Conservation (phyloP, 92 coral and sea anemone genomes). For the Nematostella vectensis region DNA sequence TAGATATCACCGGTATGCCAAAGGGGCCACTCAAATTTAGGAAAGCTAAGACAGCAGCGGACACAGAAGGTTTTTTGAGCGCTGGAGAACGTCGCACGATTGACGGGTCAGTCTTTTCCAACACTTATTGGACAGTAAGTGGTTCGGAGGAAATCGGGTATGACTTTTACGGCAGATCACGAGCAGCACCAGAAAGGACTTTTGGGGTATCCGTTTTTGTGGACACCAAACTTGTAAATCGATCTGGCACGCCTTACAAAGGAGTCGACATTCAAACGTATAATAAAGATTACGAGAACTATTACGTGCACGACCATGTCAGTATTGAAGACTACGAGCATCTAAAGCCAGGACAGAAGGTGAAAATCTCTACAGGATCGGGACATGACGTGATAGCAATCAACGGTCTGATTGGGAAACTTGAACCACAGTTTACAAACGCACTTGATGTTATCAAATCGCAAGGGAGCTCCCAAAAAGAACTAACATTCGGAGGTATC, state of each 20-base stretch:
- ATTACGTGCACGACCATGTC: slow-evolving; percentile 14
- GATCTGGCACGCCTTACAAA: slow-evolving; percentile 15
- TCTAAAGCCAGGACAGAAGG: slow-evolving; percentile 13
- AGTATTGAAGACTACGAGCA: slow-evolving; percentile 15
- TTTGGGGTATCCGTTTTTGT: slow-evolving; percentile 17
- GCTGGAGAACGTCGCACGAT: slow-evolving; percentile 22
- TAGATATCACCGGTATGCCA: slow-evolving; percentile 13
- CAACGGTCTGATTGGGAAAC: slow-evolving; percentile 14
- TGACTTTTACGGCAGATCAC: slow-evolving; percentile 21
- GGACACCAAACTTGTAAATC: slow-evolving; percentile 14
- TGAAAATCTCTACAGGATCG: slow-evolving; percentile 13
- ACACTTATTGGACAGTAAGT: slow-evolving; percentile 20
- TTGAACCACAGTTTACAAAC: slow-evolving; percentile 4
- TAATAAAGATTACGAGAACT: slow-evolving; percentile 13
- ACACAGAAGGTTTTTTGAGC: slow-evolving; percentile 9
- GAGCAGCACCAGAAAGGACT: slow-evolving; percentile 3
- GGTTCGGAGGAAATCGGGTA: slow-evolving; percentile 16
- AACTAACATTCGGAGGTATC: slow-evolving; percentile 23
- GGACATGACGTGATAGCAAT: slow-evolving; percentile 19
- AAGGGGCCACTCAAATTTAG: slow-evolving; percentile 14
- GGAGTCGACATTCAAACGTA: slow-evolving; percentile 17
- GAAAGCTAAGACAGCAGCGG: slow-evolving; percentile 5
- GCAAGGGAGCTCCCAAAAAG: slow-evolving; percentile 11
- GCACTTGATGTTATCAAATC: slow-evolving; percentile 16
- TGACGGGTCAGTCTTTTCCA: slow-evolving; percentile 12